These are phyloP conservation scores for Hafferia zeledoni DNA, from an alignment of 2,797 vertebrate genomes.

Conservation along the genomic window DNA sequence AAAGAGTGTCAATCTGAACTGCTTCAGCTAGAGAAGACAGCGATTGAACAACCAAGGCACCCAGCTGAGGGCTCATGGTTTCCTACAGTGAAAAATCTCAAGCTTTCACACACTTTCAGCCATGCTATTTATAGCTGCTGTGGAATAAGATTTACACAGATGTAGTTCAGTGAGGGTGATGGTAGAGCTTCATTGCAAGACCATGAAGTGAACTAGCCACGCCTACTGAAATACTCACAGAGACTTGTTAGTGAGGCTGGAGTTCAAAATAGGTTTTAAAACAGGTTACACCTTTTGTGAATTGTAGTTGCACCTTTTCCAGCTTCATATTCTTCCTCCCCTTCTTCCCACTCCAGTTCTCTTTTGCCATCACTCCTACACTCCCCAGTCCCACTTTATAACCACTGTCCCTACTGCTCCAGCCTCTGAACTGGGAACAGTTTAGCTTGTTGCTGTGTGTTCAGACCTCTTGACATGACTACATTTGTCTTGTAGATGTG, in stretches of 20 bases:
- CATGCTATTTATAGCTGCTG: neutral
- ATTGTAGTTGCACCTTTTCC: neutral
- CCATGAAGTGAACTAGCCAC: neutral
- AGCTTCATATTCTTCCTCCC: neutral
- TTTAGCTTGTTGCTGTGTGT: neutral
- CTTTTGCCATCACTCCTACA: neutral
- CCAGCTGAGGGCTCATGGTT: neutral
- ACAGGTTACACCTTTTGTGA: neutral
- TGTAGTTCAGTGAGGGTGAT: neutral
- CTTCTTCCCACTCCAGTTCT: neutral
- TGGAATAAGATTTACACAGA: neutral
- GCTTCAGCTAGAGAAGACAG: neutral
- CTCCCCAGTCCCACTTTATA: neutral
- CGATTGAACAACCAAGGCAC: neutral
- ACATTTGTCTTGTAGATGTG: conserved; percentile 25
- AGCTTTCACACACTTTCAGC: neutral
- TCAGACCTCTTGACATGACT: neutral
- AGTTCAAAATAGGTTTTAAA: neutral
- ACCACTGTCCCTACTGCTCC: neutral
- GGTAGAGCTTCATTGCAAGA: rapidly evolving
- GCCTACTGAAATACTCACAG: neutral
- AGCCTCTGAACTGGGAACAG: neutral
- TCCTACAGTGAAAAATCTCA: neutral
- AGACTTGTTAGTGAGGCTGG: neutral
- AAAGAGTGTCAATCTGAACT: neutral